phyloP scores from a whole-genome alignment of 2,888 invertebrate species.

The Drosophila hamatofila region DNA sequence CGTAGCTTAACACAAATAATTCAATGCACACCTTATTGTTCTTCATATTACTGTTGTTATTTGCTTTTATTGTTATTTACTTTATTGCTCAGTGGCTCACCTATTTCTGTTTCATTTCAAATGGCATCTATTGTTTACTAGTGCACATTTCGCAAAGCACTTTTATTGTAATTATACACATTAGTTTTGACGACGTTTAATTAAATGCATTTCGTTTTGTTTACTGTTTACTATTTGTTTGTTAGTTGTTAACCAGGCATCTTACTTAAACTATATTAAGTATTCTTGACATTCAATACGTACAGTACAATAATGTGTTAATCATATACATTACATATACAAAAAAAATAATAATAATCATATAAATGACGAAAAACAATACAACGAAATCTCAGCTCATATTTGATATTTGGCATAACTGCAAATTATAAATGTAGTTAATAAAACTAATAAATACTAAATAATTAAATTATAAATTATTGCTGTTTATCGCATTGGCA shows the following conservation, averaged over 20 bases:
- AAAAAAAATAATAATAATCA: conserved; percentile 12
- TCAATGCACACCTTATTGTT: conserved; percentile 72
- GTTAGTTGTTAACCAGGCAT: conserved; percentile 57
- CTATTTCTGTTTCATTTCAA: conserved; percentile 1
- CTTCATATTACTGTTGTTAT: conserved; percentile 67
- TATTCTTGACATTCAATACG: conserved; percentile 25
- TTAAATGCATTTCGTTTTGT: conserved; percentile 73
- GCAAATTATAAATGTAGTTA: conserved; percentile 78
- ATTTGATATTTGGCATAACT: conserved; percentile 69
- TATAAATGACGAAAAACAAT: conserved; percentile 22
- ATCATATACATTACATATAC: conserved; percentile 13
- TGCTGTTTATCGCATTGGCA: conserved; percentile 52
- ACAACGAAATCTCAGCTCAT: conserved; percentile 63
- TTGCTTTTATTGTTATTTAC: conserved; percentile 35
- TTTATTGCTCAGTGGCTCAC: conserved; percentile 34
- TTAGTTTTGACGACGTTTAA: conserved; percentile 48
- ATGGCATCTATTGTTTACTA: conserved; percentile 48
- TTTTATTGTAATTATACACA: conserved; percentile 62
- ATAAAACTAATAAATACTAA: conserved; percentile 47
- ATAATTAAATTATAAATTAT: conserved; percentile 53
- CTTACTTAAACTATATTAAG: conserved; percentile 42
- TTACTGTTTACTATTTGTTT: conserved; percentile 51
- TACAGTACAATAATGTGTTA: conserved; percentile 10
- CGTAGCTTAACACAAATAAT: conserved; percentile 63
- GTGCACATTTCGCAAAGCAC: conserved; percentile 44